Evolutionary conservation across 2,113 vertebrate genomes (phyloP), one percentile per base, ranked within the genome.

Genomic region (Eublepharis macularius): DNA sequence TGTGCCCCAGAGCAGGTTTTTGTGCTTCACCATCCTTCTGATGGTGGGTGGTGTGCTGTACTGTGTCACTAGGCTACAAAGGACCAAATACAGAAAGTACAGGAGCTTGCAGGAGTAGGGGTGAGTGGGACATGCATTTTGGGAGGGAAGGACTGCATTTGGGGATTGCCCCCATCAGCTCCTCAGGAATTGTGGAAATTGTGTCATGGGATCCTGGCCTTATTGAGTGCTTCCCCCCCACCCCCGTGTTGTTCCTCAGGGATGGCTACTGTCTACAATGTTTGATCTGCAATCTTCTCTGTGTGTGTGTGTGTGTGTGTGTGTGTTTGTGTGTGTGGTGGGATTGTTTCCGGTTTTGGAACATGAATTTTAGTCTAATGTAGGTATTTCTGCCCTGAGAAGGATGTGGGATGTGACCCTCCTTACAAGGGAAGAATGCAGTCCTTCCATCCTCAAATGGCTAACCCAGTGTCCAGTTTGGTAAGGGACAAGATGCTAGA

Each of bases 181-280:
- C 77, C 69, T 82, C 73, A 74, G 82, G 45, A 82, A 82, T 80
- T 76, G 43, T 36, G 41, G n/a, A 66, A 32, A 41, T 75, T 16
- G 1, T 57, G 8, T 45, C 41, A 47, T 24, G 51, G 49, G 74
- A 73, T n/a, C 51, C 54, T 39, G 68, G 51, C 66, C 41, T 82
- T 72, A 69, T 47, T 43, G 60, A 43, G 32, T 69, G 66, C 36
- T 10, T 14, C 39, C 19, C 43, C 39, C 11, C 19, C 3, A 10
- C 36, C 21, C 76, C 69, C 9, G 41, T 34, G 24, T 86, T 70
- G 73, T 80, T 80, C 84, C 77, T 86, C 84, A 86, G 84, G 84
- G 84, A 86, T 74, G 57, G 41, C 77, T 80, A 74, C 69, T 39
- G 34, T 73, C 77, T 80, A 65, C n/a, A 47, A 80, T 51, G 77